phyloP scores from a whole-genome alignment of 2,888 invertebrate species.

The Trachelus tabidus region DNA sequence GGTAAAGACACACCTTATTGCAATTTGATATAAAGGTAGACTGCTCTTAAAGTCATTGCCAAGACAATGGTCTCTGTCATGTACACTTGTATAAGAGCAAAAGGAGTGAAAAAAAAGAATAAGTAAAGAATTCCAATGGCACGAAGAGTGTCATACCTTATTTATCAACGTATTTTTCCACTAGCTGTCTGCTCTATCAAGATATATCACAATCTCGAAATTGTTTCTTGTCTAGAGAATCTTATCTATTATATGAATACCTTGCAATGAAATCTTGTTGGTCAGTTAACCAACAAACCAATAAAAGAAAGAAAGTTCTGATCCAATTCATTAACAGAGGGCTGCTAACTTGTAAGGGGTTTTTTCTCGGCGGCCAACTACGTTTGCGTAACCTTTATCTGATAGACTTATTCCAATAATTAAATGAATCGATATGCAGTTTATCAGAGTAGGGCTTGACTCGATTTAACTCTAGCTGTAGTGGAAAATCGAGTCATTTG shows the following conservation, averaged over 20 bases:
- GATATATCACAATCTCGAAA: not conserved
- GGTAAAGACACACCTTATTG: conserved; percentile 65
- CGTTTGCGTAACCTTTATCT: not conserved
- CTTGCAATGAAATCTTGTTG: not conserved
- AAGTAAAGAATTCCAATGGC: not conserved
- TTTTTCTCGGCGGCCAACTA: not conserved
- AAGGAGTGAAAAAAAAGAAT: not conserved
- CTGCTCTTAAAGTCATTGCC: not conserved
- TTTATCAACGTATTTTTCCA: not conserved
- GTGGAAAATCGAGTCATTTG: not conserved
- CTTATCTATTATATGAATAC: not conserved
- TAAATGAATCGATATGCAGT: not conserved
- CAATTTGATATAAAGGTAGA: not conserved
- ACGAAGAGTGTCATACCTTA: not conserved
- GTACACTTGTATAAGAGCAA: not conserved
- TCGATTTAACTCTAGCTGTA: not conserved
- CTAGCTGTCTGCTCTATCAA: not conserved
- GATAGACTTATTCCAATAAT: not conserved
- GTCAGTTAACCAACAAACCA: not conserved
- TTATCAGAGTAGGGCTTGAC: not conserved
- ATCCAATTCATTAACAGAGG: not conserved
- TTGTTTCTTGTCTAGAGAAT: not conserved
- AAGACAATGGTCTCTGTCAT: not conserved
- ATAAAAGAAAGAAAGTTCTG: not conserved
- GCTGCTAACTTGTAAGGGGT: not conserved